Percentiles rank a stretch among this genome's conserved stretches.
Conservation (phyloP, 2,888 invertebrate genomes). For the Thymelicus acteon region DNA sequence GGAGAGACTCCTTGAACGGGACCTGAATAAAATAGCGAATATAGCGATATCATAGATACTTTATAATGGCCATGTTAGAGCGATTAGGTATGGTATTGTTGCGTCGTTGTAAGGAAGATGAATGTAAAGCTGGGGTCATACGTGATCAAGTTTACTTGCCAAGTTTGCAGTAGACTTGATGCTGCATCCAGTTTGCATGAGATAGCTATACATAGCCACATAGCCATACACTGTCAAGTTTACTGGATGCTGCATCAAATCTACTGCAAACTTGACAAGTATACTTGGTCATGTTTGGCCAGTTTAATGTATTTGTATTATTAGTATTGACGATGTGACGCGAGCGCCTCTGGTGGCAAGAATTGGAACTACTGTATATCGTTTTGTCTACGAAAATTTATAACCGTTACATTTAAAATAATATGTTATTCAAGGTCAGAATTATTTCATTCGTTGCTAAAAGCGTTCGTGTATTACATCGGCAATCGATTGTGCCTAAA, state of each 20-base stretch:
- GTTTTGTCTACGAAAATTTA: not conserved
- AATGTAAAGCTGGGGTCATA: too few species aligned
- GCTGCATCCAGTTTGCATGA: too few species aligned
- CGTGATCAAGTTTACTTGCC: too few species aligned
- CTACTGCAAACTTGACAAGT: too few species aligned
- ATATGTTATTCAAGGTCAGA: too few species aligned
- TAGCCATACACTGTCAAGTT: too few species aligned
- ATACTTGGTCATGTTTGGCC: too few species aligned
- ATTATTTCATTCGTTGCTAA: too few species aligned
- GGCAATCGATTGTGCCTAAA: slow-evolving; percentile 13
- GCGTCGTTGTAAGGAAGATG: slow-evolving; percentile 19
- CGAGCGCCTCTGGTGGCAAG: not conserved
- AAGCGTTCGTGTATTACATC: not conserved
- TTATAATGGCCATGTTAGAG: slow-evolving; percentile 23
- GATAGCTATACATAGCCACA: too few species aligned
- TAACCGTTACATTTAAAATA: not conserved
- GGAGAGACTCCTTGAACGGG: slow-evolving; percentile 25
- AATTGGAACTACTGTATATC: slow-evolving; percentile 2
- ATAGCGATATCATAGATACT: slow-evolving; percentile 9
- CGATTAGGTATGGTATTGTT: slow-evolving; percentile 10
- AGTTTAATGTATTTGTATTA: too few species aligned
- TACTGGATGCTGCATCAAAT: too few species aligned
- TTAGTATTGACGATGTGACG: slow-evolving; percentile 2
- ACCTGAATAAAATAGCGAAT: slow-evolving; percentile 22
- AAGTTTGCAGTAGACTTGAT: too few species aligned